Evolutionary conservation across 2,113 vertebrate species (phyloP).

Genomic region (Limnothrissa miodon): DNA sequence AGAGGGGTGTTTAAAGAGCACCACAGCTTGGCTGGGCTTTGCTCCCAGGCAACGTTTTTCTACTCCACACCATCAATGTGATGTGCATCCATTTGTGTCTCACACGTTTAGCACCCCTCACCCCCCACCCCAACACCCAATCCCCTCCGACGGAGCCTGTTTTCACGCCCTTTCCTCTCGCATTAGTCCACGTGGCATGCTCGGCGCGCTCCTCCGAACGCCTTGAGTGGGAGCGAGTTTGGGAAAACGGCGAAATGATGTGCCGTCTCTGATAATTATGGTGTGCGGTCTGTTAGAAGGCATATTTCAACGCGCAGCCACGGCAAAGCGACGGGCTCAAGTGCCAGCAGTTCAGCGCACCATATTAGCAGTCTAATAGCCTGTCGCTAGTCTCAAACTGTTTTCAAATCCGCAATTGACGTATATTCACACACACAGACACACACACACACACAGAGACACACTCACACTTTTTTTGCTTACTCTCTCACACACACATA

Average conservation of each 20-base stretch:
- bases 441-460: background rate
- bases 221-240: background rate
- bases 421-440: background rate
- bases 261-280: slow-evolving; percentile 29
- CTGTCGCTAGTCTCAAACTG: slow-evolving; percentile 28
- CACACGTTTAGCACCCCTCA: slow-evolving; percentile 13
- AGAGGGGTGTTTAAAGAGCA: background rate
- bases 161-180: slow-evolving; percentile 14
- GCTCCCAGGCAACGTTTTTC: no score
- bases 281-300: slow-evolving; percentile 29
- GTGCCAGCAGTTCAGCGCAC: slow-evolving; percentile 18
- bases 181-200: slow-evolving; percentile 18
- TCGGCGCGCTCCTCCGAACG: slow-evolving; percentile 16
- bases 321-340: slow-evolving; percentile 12
- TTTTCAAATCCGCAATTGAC: background rate
- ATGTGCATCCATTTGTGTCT: slow-evolving; percentile 9
- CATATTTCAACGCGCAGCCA: background rate
- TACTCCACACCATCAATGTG: background rate
- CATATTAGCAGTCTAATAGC: slow-evolving; percentile 36
- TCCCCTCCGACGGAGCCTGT: background rate
- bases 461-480: background rate
- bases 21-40: background rate
- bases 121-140: no score
- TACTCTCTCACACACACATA: background rate
- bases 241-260: slow-evolving; percentile 25